A percentile compares a stretch with the other conserved stretches of the same genome.
Conservation (phyloP, 2,113 vertebrate species). For the Recurvirostra avosetta region DNA sequence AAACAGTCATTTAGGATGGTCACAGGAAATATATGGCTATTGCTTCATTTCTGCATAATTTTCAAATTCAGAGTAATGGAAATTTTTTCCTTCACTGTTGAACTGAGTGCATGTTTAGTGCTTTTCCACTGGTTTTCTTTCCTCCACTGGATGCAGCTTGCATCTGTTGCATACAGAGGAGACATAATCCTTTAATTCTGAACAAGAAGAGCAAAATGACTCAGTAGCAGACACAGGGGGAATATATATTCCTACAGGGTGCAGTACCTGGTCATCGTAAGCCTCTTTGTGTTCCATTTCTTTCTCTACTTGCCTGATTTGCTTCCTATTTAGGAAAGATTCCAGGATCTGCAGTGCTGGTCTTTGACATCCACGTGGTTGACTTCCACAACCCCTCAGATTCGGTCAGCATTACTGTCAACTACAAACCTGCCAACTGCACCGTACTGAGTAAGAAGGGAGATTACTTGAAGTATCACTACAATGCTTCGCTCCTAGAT, state of each 20-base stretch:
- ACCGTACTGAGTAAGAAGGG: conserved; percentile 85
- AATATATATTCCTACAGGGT: background rate
- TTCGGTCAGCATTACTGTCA: conserved; percentile 77
- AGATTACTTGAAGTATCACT: conserved; percentile 96
- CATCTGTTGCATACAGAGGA: background rate
- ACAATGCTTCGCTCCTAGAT: conserved; percentile 92
- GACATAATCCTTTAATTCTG: background rate
- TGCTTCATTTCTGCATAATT: background rate
- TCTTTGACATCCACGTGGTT: conserved; percentile 92
- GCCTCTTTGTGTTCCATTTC: background rate
- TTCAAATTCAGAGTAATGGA: background rate
- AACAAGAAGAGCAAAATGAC: background rate
- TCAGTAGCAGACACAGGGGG: background rate
- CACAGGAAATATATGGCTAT: background rate
- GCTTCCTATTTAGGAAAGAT: conserved; percentile 82
- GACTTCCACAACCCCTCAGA: conserved; percentile 96
- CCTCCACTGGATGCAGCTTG: background rate
- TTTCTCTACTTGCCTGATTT: background rate
- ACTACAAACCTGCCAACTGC: conserved; percentile 83
- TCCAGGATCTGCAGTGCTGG: conserved; percentile 93
- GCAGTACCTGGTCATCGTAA: background rate
- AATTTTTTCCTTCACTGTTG: background rate
- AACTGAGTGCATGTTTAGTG: background rate
- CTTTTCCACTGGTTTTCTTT: background rate
- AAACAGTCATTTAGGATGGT: background rate